Conservation (phyloP, 2,113 vertebrate species). For the Pterocles gutturalis region DNA sequence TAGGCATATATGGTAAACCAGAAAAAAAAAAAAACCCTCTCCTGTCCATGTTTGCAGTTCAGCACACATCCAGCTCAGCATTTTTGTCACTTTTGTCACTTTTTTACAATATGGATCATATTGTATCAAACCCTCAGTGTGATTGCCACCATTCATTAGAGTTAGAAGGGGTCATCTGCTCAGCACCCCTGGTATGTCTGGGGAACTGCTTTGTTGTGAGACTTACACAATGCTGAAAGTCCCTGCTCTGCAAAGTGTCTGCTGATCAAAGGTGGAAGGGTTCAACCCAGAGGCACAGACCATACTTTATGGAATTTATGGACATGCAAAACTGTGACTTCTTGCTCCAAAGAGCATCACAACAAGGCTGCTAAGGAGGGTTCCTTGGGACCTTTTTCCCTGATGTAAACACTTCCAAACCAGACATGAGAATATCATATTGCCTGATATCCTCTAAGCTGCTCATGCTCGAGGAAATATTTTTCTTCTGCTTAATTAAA, state of each 20-base stretch:
- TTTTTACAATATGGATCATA: background rate
- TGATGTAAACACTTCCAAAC: background rate
- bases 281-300: background rate
- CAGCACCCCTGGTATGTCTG: accelerated
- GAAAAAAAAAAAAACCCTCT: background rate
- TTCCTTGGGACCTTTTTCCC: background rate
- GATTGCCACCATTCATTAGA: background rate
- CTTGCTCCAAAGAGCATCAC: background rate
- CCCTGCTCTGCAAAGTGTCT: background rate
- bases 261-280: background rate
- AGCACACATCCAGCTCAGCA: background rate
- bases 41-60: background rate
- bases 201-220: background rate
- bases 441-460: background rate
- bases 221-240: background rate
- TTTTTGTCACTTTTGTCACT: too few species aligned
- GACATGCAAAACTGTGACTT: background rate
- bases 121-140: background rate
- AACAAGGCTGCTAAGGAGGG: background rate
- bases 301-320: background rate
- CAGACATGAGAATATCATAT: background rate
- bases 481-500: conserved; percentile 36
- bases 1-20: background rate
- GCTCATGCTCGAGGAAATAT: background rate
- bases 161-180: background rate